Base-by-base conservation (phyloP, 2,113 vertebrate genomes). In the Embiotoca jacksoni region DNA sequence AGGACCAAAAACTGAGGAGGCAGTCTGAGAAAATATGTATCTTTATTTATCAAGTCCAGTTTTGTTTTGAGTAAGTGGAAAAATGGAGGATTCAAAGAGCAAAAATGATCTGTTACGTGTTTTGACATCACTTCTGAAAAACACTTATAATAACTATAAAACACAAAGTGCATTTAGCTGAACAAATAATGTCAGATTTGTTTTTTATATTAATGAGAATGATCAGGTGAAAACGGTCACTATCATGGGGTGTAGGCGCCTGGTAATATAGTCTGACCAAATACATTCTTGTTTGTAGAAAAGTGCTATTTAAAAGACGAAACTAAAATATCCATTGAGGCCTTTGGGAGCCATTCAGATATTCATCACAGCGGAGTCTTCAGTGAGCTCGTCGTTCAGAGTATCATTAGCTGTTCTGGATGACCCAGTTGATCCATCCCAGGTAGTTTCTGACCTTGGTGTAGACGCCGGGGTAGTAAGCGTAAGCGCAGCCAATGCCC, bases 401-500 rank as follows among this genome's bases (percentile, higher is more conserved):
- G 44, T 75, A 30, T 72, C n/a, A 46, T 81, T 63, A 85, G 53
- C 36, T 77, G 58, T 66, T 87, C 41, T 86, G 32, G 11, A 80
- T 89, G 50, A 87, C 60, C 83, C 61, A 80, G 16, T 83, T 78
- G 39, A 95, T 94, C 94, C 95, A 95, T 5, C 9, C 15, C n/a
- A 90, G 3, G 77, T 94, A 95, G 86, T 94, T 94, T 64, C 87
- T 89, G 37, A 94, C 92, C 53, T 92, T 94, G 58, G 94, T 94
- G 91, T 95, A 95, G 58, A 95, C 94, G 0, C 95, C 95, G 13
- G 95, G 94, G 71, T 88, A 95, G 60, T 76, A 89, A 15, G 89
- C 11, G 64, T 93, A 84, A 49, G 92, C 95, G 70, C 95, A 95
- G 55, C 94, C 88, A 3, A 94, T 93, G 44, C 95, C 95, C 95